phyloP scores from a whole-genome alignment of 1,140 invertebrate species.

The Sinonovacula constricta region DNA sequence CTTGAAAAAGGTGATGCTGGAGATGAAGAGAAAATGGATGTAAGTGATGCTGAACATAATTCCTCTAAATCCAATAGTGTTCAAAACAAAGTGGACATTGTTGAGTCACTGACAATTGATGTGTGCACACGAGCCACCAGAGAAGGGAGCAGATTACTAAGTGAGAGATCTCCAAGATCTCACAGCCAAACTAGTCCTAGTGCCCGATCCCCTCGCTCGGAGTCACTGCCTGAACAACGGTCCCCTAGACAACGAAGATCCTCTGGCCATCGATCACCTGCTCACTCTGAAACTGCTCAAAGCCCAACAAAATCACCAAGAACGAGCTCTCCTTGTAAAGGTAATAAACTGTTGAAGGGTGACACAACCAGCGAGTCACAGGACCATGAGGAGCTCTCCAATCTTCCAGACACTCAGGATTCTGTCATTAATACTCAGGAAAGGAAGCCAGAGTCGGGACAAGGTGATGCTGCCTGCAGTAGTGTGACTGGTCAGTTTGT shows the following conservation, averaged over 20 bases:
- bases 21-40: conserved; percentile 16
- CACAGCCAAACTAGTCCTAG: conserved; percentile 24
- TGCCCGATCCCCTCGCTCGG: conserved; percentile 14
- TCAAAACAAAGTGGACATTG: too few species aligned
- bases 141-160: conserved; percentile 23
- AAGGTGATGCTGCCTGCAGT: too few species aligned
- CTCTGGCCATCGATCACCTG: too few species aligned
- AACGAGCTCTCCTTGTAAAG: too few species aligned
- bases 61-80: too few species aligned
- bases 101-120: too few species aligned
- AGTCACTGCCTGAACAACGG: conserved; percentile 10
- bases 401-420: not conserved
- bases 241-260: conserved; percentile 3
- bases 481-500: conserved; percentile 48
- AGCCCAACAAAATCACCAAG: too few species aligned
- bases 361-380: too few species aligned
- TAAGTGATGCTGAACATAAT: too few species aligned
- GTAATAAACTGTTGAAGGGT: too few species aligned
- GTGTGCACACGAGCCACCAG: conserved; percentile 23
- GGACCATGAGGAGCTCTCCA: not conserved
- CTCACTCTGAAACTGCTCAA: too few species aligned
- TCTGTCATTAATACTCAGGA: conserved; percentile 3
- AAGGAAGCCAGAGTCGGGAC: too few species aligned
- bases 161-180: conserved; percentile 34
- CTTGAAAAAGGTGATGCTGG: conserved; percentile 40